Evolutionary conservation across 2,797 vertebrate species (phyloP).

Genomic region (Crenuchus spilurus): DNA sequence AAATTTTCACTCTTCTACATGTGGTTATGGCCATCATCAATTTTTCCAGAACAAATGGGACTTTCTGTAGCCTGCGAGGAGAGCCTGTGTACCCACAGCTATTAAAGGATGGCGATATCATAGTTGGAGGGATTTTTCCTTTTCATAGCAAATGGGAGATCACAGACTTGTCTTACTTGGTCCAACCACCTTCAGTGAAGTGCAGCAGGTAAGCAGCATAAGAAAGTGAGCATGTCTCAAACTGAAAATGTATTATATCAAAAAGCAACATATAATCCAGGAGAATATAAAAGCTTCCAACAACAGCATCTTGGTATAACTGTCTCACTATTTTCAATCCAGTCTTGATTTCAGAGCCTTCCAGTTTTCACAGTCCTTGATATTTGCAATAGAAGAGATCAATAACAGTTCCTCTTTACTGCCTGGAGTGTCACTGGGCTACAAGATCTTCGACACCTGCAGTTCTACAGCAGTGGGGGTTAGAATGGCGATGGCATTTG

Average conservation of each 20-base stretch:
- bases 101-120: slow-evolving; percentile 43
- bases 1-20: slow-evolving; percentile 36
- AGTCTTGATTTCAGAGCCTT: slow-evolving; percentile 75
- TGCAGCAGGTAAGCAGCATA: slow-evolving; percentile 69
- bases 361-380: slow-evolving; percentile 72
- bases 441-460: slow-evolving; percentile 71
- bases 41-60: slow-evolving; percentile 59
- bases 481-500: slow-evolving; percentile 65
- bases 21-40: slow-evolving; percentile 36
- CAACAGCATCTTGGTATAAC: not conserved
- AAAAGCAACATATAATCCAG: not conserved
- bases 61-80: slow-evolving; percentile 56
- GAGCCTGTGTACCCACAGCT: slow-evolving; percentile 32
- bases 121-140: slow-evolving; percentile 41
- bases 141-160: slow-evolving; percentile 60
- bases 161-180: slow-evolving; percentile 56
- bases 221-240: not conserved
- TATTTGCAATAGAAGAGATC: slow-evolving; percentile 76
- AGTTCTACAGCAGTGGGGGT: slow-evolving; percentile 64
- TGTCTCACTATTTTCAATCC: not conserved
- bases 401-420: slow-evolving; percentile 72
- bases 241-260: not conserved
- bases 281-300: not conserved
- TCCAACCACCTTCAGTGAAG: slow-evolving; percentile 62
- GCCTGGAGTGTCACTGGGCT: slow-evolving; percentile 69